A percentile compares a stretch with the other conserved stretches of the same genome.
These are phyloP conservation scores for Chironomus tepperi DNA, from an alignment of 1,140 invertebrate genomes.

Conservation along the genomic window DNA sequence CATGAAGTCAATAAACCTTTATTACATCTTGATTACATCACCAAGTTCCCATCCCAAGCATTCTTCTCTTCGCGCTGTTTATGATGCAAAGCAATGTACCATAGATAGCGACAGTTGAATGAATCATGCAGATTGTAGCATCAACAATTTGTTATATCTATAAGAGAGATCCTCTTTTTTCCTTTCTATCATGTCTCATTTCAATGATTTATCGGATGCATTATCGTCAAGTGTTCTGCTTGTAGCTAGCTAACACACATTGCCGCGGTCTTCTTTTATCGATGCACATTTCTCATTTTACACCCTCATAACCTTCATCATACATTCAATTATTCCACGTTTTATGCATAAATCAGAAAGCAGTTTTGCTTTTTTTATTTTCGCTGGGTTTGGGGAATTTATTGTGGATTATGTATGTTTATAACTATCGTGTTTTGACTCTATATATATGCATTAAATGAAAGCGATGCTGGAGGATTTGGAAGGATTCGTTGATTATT, in stretches of 20 bases:
- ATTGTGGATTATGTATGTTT: no score
- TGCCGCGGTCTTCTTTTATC: constrained; percentile 2
- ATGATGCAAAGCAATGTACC: no score
- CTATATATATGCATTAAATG: no score
- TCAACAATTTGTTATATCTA: background rate
- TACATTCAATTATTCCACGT: constrained; percentile 19
- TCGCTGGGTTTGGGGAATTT: no score
- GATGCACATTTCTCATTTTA: constrained; percentile 6
- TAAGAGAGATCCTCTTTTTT: background rate
- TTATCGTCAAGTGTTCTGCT: background rate
- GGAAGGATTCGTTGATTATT: no score
- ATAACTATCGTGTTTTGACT: no score
- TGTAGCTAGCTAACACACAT: background rate
- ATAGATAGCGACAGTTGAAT: background rate
- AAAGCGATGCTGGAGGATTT: no score
- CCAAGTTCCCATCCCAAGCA: background rate
- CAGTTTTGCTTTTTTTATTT: background rate
- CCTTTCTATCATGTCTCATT: background rate
- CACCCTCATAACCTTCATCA: background rate
- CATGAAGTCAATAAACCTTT: no score
- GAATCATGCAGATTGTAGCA: background rate
- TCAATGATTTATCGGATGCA: background rate
- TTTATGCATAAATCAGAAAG: constrained; percentile 16
- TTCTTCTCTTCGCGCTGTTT: background rate
- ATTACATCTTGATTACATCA: no score